Base-by-base conservation (phyloP, 1,140 invertebrate species). In the Stegodyphus dumicola region DNA sequence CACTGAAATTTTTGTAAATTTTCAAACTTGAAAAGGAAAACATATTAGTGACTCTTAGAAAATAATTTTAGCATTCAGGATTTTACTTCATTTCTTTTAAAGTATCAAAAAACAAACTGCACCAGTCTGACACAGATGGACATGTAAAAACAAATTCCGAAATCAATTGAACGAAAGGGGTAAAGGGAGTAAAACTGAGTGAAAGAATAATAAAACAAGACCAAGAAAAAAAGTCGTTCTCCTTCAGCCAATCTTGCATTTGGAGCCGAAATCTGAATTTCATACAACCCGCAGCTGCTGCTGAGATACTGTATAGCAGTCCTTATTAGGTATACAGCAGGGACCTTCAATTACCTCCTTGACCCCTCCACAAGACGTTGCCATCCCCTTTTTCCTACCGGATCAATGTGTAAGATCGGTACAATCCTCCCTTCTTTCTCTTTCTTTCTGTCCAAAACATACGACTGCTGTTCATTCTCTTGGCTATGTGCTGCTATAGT, bases 281-380 rank as follows among this genome's bases (percentile, higher is more conserved):
- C 81, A 76, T 76, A 52, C 52, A 66, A 13, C n/a, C 52, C 71
- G 7, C 81, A 85, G 74, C 81, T 85, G 81, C 13, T 10, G 51
- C 53, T 56, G 73, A 77, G 73, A 77, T 77, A 85, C 73, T 67
- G 74, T 76, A 85, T 76, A 76, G 69, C 73, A 60, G 52, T 69
- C 74, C 73, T 77, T 48, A 85, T 85, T 76, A 85, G 51, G 71
- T 70, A 85, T 85, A 76, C 81, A 77, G 74, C 73, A 85, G 74
- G 81, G 73, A 70, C 64, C 81, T 13, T 9, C 71, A 67, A 85
- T 85, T 85, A 67, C 56, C 67, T 66, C 74, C 74, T 84, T 84
- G 64, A 84, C 73, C 66, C 49, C 51, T 75, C 17, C 18, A 60
- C 9, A 60, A 60, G 33, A 33, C 33, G 33, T 60, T 60, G 5